A percentile compares a stretch with the other conserved stretches of the same genome.
Conservation (phyloP, 1,140 invertebrate species). For the Homarus americanus region DNA sequence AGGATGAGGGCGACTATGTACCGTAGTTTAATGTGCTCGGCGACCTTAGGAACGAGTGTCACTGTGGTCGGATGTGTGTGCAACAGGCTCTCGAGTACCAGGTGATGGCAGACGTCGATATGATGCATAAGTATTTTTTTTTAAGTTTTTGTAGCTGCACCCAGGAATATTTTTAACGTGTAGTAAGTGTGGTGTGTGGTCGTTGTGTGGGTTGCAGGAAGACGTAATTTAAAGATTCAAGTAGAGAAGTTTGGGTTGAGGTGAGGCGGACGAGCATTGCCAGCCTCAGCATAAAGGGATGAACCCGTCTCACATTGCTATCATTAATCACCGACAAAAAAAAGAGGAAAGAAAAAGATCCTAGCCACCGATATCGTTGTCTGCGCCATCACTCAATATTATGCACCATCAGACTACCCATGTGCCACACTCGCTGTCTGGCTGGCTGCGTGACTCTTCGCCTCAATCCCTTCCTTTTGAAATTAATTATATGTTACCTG, state of each 20-base stretch:
- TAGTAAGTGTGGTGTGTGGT: no score
- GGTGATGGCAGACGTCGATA: neutral
- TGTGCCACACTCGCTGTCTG: neutral
- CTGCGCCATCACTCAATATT: neutral
- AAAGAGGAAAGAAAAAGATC: no score
- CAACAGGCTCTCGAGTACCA: neutral
- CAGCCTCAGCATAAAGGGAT: no score
- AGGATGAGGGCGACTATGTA: neutral
- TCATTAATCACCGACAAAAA: no score
- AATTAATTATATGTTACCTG: slow-evolving; percentile 11
- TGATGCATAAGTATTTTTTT: neutral
- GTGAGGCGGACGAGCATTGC: no score
- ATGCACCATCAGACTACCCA: neutral
- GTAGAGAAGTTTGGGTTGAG: no score
- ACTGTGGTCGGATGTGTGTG: neutral
- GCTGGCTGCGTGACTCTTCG: neutral
- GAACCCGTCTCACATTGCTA: no score
- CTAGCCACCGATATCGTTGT: neutral
- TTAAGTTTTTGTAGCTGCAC: neutral
- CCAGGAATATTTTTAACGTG: neutral
- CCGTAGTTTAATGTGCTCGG: neutral
- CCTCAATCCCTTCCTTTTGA: neutral
- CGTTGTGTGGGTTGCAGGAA: no score
- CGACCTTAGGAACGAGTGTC: neutral
- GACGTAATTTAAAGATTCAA: no score